Percentiles rank a stretch among this genome's conserved stretches.
phyloP scores from a whole-genome alignment of 2,888 invertebrate species.

The Lypha dubia region DNA sequence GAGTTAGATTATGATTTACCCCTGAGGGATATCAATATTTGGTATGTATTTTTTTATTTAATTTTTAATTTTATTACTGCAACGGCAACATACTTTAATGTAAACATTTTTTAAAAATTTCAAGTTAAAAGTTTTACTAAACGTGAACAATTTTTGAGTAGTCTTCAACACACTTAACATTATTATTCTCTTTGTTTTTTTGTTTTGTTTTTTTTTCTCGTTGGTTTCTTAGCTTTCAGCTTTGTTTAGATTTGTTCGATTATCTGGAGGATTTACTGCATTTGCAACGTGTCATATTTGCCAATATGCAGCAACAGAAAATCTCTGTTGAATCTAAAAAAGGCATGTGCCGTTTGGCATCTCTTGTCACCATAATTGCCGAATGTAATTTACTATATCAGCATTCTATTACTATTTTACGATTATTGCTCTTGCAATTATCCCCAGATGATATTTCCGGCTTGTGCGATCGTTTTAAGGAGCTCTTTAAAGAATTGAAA shows the following conservation, averaged over 20 bases:
- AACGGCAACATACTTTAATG: not conserved
- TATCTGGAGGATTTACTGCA: constrained; percentile 62
- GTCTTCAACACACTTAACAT: not conserved
- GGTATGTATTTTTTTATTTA: constrained; percentile 51
- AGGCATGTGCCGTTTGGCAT: constrained; percentile 67
- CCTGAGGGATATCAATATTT: constrained; percentile 63
- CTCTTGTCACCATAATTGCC: constrained; percentile 63
- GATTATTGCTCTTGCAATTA: constrained; percentile 61
- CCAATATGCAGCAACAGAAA: constrained; percentile 42
- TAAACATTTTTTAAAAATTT: not conserved
- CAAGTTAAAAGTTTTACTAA: not conserved
- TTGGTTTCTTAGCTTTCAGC: constrained; percentile 61
- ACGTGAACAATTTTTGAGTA: not conserved
- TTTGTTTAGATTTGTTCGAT: constrained; percentile 66
- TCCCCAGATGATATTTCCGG: constrained; percentile 69
- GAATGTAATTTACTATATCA: constrained; percentile 68
- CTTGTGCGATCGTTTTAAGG: constrained; percentile 58
- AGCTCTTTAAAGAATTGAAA: constrained; percentile 54
- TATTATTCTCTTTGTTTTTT: constrained; percentile 9
- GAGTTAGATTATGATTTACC: constrained; percentile 45
- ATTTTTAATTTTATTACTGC: not conserved
- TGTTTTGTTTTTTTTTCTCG: no score
- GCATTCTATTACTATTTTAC: constrained; percentile 59
- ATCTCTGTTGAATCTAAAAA: constrained; percentile 52
- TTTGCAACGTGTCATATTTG: constrained; percentile 65